phyloP scores from a whole-genome alignment of 2,797 vertebrate species.

The Amphiprion clarkii region DNA sequence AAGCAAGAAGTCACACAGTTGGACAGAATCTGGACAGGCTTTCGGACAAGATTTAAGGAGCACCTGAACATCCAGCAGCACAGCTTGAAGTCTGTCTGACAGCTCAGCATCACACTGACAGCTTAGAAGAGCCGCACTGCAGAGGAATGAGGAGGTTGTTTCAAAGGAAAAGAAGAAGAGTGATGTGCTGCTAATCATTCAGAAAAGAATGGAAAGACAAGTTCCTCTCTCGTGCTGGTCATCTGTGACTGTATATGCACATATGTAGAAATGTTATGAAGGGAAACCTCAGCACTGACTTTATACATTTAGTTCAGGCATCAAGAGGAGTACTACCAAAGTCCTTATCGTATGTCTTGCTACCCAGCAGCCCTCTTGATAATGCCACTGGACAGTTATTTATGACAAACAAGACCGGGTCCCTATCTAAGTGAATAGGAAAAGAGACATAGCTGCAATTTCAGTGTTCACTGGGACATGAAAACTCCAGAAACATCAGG shows the following conservation, averaged over 20 bases:
- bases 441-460: no score
- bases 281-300: not conserved
- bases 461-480: no score
- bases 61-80: not conserved
- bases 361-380: no score
- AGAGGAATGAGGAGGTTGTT: not conserved
- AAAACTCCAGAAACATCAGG: no score
- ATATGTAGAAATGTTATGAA: not conserved
- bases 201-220: not conserved
- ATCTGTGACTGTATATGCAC: no score
- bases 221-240: not conserved
- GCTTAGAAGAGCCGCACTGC: not conserved
- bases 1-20: not conserved
- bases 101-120: conserved; percentile 15
- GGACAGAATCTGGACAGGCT: not conserved
- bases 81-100: conserved; percentile 16
- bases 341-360: no score
- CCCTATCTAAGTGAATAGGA: no score
- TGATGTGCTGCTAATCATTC: not conserved
- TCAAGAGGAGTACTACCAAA: not conserved
- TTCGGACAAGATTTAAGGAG: conserved; percentile 13
- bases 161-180: conserved; percentile 9
- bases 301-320: not conserved
- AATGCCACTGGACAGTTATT: no score
- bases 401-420: no score